Base-by-base conservation (phyloP, 1,140 invertebrate genomes). In the Bicyclus anynana region DNA sequence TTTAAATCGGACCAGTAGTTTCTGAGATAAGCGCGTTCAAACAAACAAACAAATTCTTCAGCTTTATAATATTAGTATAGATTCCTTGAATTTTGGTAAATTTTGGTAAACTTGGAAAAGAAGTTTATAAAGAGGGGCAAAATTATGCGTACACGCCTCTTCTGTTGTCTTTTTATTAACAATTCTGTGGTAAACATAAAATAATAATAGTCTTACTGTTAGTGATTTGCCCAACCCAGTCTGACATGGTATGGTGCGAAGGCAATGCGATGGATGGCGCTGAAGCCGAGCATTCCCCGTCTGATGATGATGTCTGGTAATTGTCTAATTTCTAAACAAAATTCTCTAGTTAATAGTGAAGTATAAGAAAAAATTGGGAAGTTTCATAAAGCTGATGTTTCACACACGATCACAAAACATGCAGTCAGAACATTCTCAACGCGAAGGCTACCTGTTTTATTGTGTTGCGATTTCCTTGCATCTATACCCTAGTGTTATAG, bases 181-280 rank as follows among this genome's bases (percentile, higher is more conserved):
- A 5, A 14, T 2, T 5, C 37, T 14, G 0, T 14, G 7, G 1
- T 14, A 9, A 5, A 9, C 10, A 44, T 44, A 38, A n/a, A 37
- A 51, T n/a, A 27, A 48, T 53, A 65, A 59, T 40, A 52, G 27
- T 60, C 74, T 94, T 94, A 80, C 94, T 96, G 78, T 97, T 97
- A 47, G 95, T 96, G 10, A 95, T 96, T 53, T 96, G 76, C 87
- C 95, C 91, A 92, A 92, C 92, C 94, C 95, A 96, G 79, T 97
- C 95, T 38, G 93, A 88, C 84, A 87, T 93, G 49, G 81, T 88
- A 72, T 89, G 86, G 62, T 89, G 89, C 59, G 87, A 89, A 51
- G 84, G 85, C 59, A 87, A 80, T 46, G 86, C 87, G 65, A 89
- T 83, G 54, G 87, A 89, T 56, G 85, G 85, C 59, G 94, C 93